Conservation (phyloP, 2,797 vertebrate species). For the Peromyscus eremicus region DNA sequence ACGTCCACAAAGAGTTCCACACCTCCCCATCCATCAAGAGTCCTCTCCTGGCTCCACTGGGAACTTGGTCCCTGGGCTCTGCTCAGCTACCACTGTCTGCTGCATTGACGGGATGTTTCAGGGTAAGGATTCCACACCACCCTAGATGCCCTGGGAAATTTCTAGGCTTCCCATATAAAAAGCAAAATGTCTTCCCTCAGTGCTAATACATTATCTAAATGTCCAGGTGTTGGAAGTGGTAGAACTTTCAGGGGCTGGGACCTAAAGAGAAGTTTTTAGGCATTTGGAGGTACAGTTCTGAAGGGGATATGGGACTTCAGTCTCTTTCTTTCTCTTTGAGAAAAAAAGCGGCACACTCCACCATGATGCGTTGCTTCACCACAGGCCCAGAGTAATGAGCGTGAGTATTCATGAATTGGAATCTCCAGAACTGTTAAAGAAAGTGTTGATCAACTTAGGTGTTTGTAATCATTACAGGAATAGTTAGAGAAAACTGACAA, state of each 20-base stretch:
- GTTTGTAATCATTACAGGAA: not conserved
- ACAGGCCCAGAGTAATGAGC: not conserved
- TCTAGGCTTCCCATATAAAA: not conserved
- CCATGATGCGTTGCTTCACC: not conserved
- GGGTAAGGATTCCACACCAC: not conserved
- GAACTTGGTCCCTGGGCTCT: not conserved
- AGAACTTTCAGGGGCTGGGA: not conserved
- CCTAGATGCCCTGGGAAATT: not conserved
- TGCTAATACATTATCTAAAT: not conserved
- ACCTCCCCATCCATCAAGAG: not conserved
- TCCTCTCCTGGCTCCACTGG: not conserved
- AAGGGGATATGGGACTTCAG: not conserved
- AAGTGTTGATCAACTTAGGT: not conserved
- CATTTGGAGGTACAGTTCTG: too few relatives aligned
- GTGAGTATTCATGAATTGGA: not conserved
- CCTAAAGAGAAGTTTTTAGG: not conserved
- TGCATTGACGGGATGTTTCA: not conserved
- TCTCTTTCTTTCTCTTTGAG: not conserved
- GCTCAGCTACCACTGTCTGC: not conserved
- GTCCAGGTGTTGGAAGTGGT: not conserved
- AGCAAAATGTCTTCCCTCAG: not conserved
- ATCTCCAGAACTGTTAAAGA: not conserved
- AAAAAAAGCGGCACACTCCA: not conserved
- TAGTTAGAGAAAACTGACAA: not conserved
- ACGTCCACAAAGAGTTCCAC: not conserved